Evolutionary conservation across 2,888 invertebrate genomes (phyloP).

Genomic region (Glyphotaelius pellucidus): DNA sequence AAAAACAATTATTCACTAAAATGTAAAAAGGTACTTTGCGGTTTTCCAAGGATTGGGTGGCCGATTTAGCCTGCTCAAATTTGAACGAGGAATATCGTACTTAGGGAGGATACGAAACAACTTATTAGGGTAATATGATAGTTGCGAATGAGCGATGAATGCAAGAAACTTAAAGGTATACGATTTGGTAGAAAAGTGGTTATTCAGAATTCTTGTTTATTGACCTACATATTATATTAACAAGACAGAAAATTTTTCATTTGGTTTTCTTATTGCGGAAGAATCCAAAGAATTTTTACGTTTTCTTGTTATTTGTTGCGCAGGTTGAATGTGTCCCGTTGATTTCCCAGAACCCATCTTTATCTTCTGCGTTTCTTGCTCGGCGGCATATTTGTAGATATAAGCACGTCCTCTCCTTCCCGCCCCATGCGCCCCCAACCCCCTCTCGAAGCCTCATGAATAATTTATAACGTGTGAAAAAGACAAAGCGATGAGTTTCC

Average conservation of each 20-base stretch:
- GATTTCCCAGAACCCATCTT: slow-evolving; percentile 38
- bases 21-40: no score
- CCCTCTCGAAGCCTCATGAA: slow-evolving; percentile 57
- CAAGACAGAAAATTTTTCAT: neutral
- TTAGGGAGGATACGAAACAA: no score
- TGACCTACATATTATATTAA: no score
- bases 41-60: no score
- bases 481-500: slow-evolving; percentile 41
- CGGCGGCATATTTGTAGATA: slow-evolving; percentile 62
- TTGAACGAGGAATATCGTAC: no score
- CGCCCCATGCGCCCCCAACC: neutral
- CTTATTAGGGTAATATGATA: no score
- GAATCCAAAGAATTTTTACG: neutral
- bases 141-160: no score
- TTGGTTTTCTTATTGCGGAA: neutral
- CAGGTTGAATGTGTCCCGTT: neutral
- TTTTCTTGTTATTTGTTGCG: neutral
- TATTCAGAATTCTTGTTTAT: no score
- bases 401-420: slow-evolving; percentile 57
- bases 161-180: no score
- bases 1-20: no score
- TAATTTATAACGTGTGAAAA: slow-evolving; percentile 60
- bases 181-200: no score
- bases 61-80: no score
- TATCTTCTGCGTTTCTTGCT: slow-evolving; percentile 52